phyloP scores from a whole-genome alignment of 2,113 vertebrate genomes.

The Microtus richardsoni region DNA sequence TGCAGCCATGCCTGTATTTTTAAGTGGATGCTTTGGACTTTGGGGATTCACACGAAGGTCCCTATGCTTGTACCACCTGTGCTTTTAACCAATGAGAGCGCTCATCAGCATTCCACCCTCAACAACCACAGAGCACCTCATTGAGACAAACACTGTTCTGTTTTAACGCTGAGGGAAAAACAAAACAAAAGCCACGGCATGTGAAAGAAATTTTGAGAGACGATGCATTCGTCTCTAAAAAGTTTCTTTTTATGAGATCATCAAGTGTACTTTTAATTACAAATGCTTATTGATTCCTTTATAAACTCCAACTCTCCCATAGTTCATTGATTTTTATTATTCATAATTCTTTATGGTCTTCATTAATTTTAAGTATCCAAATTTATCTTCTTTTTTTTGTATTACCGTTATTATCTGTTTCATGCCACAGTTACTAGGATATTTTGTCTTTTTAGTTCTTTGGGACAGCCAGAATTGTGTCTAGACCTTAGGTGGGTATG shows the following conservation, averaged over 20 bases:
- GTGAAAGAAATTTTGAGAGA: neutral
- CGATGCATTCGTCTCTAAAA: neutral
- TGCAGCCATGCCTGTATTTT: neutral
- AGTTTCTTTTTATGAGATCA: neutral
- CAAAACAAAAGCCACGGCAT: neutral
- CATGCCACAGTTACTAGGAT: neutral
- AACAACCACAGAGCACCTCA: neutral
- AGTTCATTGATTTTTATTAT: conserved; percentile 19
- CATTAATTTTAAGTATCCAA: neutral
- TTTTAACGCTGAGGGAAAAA: neutral
- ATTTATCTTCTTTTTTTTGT: neutral
- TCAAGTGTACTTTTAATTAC: neutral
- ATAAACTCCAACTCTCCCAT: neutral
- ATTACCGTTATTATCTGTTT: neutral
- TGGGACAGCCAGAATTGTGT: neutral
- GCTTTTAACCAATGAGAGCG: neutral
- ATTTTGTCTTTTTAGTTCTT: conserved; percentile 21
- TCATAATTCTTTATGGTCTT: conserved; percentile 32
- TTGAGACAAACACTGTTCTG: neutral
- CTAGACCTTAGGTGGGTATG: neutral
- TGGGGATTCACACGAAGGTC: neutral
- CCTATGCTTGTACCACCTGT: neutral
- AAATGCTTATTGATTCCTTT: neutral
- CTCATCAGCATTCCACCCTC: too few relatives aligned
- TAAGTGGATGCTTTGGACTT: neutral